Evolutionary conservation across 2,888 invertebrate genomes (phyloP), one percentile per base, ranked within the genome.

Genomic region (Ditula angustiorana): DNA sequence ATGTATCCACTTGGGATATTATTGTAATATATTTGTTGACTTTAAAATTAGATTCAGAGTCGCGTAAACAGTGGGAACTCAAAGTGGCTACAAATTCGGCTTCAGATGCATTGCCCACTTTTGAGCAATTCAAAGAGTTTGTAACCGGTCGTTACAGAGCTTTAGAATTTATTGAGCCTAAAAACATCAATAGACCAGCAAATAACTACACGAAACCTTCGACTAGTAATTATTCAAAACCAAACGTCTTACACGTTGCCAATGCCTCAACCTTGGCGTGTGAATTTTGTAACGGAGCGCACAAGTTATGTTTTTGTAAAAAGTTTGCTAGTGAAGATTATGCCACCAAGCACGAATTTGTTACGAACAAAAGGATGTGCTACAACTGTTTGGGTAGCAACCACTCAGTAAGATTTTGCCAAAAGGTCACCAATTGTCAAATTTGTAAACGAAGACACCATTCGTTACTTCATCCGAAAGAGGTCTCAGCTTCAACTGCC

Each of bases 151-250:
- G 65, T 3, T 65, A 49, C 41, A 26, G 65, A 28, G 65, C 65
- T 1, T 16, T 65, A 10, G 59, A 65, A n/a, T 46, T 53, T n/a
- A 46, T 65, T 21, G 65, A 59, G 5, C 44, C 53, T 3, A 44
- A 11, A n/a, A 71, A n/a, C 56, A 55, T 7, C 16, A n/a, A n/a
- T n/a, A n/a, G 16, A 44, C 69, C 10, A 44, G 69, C 46, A 23
- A 10, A 69, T 72, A 16, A 61, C 64, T 49, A 56, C 73, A 5
- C 47, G 69, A 11, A 56, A 13, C 16, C 35, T 13, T 28, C 74
- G 72, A 61, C 53, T 71, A 33, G 71, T 0, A 35, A 11, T 33
- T 1, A 11, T 0, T 33, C 5, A n/a, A 35, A 21, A 5, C 5
- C 35, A 2, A 53, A 53, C 8, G 21, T 21, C 0, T 35, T 53